Base-by-base conservation (phyloP, 2,888 invertebrate species). In the Stomorhina lunata region DNA sequence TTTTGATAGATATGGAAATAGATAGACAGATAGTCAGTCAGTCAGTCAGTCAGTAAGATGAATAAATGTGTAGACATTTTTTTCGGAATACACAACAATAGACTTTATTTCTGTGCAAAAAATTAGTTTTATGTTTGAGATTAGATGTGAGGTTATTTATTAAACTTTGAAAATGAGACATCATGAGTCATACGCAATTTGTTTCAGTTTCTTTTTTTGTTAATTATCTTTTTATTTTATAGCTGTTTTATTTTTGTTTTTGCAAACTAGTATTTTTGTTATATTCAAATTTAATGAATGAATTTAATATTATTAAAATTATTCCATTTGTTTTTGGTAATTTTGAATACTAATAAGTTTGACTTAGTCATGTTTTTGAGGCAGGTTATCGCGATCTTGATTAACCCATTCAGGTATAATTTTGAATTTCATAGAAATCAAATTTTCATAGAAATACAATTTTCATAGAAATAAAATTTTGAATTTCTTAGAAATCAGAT, bases 1-100 rank as follows among this genome's bases (percentile, higher is more conserved):
- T 69, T n/a, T n/a, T 69, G 50, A 77, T 77, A 63, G 61, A 77
- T 68, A 68, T 7, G 34, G 72, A 48, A 59, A 69, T 69, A 17
- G n/a, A 63, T 55, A 29, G 48, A 69, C 55, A 48, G 55, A 48
- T 27, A 78, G 32, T 17, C 48, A 59, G 27, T 34, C 48, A 37
- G n/a, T 20, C 27, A 63, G 17, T 32, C 22, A 68, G 27, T 53
- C 43, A 79, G 29, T 40, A 25, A 22, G 43, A 40, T 48, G 37
- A 40, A 72, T 65, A 40, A 72, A 32, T 59, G 4, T 55, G 15
- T 55, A 10, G 4, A 43, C 37, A 2, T 34, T 45, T 27, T 29
- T 34, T 55, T 72, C 53, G 12, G n/a, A 59, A 66, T 59, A 25
- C 27, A 50, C 17, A 40, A 9, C 4, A n/a, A 40, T n/a, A 32